phyloP scores from a whole-genome alignment of 2,113 vertebrate genomes.

The Otolemur garnettii region DNA sequence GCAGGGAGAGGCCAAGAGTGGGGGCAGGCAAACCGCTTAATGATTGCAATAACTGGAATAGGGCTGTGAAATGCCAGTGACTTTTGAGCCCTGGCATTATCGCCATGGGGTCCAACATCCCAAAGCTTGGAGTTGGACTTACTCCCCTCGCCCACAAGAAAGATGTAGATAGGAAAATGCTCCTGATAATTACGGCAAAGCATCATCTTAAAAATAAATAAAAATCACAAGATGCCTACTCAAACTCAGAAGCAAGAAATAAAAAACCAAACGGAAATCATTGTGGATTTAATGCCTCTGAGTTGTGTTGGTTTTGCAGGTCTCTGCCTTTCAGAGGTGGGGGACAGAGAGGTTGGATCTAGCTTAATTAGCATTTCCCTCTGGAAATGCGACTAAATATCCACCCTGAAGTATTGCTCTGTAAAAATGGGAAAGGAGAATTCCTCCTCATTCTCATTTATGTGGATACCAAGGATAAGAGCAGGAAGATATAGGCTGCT shows the following conservation, averaged over 20 bases:
- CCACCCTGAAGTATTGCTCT: not conserved
- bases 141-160: not conserved
- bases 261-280: not conserved
- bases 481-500: not conserved
- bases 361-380: slow-evolving; percentile 47
- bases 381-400: slow-evolving; percentile 15
- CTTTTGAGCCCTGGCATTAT: not conserved
- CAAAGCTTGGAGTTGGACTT: not conserved
- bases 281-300: not conserved
- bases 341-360: not conserved
- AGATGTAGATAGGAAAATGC: not conserved
- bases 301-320: not conserved
- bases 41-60: not conserved
- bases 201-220: slow-evolving; percentile 54
- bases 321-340: slow-evolving; percentile 22
- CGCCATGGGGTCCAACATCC: not conserved
- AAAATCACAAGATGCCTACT: not conserved
- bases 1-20: not conserved
- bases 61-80: not conserved
- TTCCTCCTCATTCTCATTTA: not conserved
- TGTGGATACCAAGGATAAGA: not conserved
- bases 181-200: slow-evolving; percentile 1
- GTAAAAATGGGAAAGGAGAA: slow-evolving; percentile 42
- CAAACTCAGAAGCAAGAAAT: not conserved
- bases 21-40: not conserved